A percentile compares a stretch with the other conserved stretches of the same genome.
These are phyloP conservation scores for Asbolus verrucosus DNA, from an alignment of 1,140 invertebrate species.

Conservation along the genomic window DNA sequence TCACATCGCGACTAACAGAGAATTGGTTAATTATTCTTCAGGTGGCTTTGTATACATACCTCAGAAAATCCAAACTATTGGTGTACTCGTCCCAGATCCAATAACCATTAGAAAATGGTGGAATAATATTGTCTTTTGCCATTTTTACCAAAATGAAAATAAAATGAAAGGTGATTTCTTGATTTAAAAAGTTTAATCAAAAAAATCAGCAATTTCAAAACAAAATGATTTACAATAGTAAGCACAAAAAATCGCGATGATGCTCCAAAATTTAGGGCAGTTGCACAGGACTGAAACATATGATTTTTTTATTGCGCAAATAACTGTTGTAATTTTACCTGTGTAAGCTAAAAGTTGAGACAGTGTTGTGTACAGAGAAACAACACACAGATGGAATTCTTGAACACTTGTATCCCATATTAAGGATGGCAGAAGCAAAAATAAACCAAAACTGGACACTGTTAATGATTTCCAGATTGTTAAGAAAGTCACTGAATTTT, in stretches of 20 bases:
- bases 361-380: constrained; percentile 61
- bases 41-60: constrained; percentile 9
- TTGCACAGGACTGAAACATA: constrained; percentile 55
- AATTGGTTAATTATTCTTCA: constrained; percentile 1
- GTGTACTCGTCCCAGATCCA: constrained; percentile 55
- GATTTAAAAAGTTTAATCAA: constrained; percentile 22
- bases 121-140: constrained; percentile 4
- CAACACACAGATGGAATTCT: constrained; percentile 59
- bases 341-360: constrained; percentile 62
- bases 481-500: constrained; percentile 45
- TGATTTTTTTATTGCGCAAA: constrained; percentile 14
- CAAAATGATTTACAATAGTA: constrained; percentile 34
- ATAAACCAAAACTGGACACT: constrained; percentile 66
- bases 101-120: constrained; percentile 51
- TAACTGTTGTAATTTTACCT: constrained; percentile 54
- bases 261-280: constrained; percentile 60
- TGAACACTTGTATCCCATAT: constrained; percentile 67
- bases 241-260: constrained; percentile 57
- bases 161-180: constrained; percentile 19
- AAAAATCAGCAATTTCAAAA: constrained; percentile 11
- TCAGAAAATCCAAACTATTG: constrained; percentile 48
- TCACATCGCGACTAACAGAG: neutral
- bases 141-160: neutral
- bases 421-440: constrained; percentile 67
- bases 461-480: constrained; percentile 64